Evolutionary conservation across 1,140 invertebrate species (phyloP).

Genomic region (Platorchestia sp.): DNA sequence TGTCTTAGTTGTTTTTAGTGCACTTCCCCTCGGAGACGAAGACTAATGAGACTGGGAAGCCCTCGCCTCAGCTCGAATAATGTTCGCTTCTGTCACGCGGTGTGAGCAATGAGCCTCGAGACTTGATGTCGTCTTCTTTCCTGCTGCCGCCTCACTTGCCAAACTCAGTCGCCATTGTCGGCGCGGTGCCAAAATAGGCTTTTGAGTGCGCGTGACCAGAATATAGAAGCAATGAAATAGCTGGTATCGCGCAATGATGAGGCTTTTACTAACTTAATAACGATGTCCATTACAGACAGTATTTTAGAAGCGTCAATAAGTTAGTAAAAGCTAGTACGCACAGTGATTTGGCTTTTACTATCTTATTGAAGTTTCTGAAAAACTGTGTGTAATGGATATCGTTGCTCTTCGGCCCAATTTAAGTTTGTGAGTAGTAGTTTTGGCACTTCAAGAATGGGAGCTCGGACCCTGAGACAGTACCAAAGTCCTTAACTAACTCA

Average conservation of each 20-base stretch:
- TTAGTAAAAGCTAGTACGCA: neutral
- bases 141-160: neutral
- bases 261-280: neutral
- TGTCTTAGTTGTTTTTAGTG: constrained; percentile 55
- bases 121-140: neutral
- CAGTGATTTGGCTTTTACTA: neutral
- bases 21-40: constrained; percentile 40
- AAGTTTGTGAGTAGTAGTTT: neutral
- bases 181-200: neutral
- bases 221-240: neutral
- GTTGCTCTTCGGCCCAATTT: neutral
- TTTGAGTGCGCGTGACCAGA: neutral
- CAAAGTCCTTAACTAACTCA: neutral
- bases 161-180: too few relatives aligned
- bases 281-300: too few relatives aligned
- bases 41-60: constrained; percentile 47
- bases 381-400: too few relatives aligned
- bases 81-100: constrained; percentile 36
- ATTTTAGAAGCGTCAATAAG: too few relatives aligned
- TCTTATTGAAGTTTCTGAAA: too few relatives aligned
- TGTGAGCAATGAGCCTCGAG: constrained; percentile 17
- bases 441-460: neutral
- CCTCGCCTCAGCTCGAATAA: constrained; percentile 25
- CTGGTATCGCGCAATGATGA: neutral
- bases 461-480: neutral